phyloP scores from a whole-genome alignment of 1,140 invertebrate genomes.

The Atta texana region DNA sequence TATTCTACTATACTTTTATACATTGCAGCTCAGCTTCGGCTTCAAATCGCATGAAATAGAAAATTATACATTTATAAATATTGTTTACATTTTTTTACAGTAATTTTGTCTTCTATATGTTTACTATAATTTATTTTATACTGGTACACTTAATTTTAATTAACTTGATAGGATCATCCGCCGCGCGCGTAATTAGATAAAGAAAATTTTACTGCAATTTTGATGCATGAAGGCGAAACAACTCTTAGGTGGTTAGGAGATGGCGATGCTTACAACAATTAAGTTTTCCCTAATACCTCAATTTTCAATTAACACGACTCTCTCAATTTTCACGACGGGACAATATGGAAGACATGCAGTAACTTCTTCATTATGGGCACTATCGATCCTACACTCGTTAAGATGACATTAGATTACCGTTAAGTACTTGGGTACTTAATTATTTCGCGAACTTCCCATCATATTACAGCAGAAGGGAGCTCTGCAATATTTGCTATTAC shows the following conservation, averaged over 20 bases:
- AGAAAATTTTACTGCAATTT: slow-evolving; percentile 25
- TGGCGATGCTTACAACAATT: not conserved
- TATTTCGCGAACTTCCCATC: slow-evolving; percentile 32
- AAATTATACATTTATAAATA: slow-evolving; percentile 2
- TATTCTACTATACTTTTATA: slow-evolving; percentile 27
- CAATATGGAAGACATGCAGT: not conserved
- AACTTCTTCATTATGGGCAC: slow-evolving; percentile 43
- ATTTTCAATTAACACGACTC: slow-evolving; percentile 32
- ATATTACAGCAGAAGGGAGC: slow-evolving; percentile 29
- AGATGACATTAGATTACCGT: slow-evolving; percentile 51
- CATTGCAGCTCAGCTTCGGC: not conserved
- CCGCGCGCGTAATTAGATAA: too few species aligned
- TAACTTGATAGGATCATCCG: not conserved
- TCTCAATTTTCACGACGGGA: slow-evolving; percentile 35
- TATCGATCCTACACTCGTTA: slow-evolving; percentile 56
- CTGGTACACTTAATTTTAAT: not conserved
- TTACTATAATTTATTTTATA: not conserved
- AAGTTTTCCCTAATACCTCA: slow-evolving; percentile 33
- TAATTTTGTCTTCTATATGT: not conserved
- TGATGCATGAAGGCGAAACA: not conserved
- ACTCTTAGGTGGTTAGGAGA: not conserved
- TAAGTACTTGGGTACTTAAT: slow-evolving; percentile 54
- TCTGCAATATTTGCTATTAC: slow-evolving; percentile 45
- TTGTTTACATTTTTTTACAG: not conserved
- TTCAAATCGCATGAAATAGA: not conserved